Conservation (phyloP, 2,888 invertebrate genomes). For the Schizaphis graminum region DNA sequence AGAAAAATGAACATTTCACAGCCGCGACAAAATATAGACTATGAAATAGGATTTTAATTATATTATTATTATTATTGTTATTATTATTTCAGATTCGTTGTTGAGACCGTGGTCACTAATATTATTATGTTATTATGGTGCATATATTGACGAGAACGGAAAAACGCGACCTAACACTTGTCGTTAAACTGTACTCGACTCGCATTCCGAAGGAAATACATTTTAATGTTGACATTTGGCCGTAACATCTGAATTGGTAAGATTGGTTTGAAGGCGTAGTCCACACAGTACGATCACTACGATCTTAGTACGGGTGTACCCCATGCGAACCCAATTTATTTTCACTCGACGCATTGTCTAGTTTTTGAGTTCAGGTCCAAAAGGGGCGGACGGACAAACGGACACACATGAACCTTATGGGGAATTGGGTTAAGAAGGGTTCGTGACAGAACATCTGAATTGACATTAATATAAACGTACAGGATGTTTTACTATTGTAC, state of each 20-base stretch:
- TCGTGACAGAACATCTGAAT: constrained; percentile 1
- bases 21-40: not conserved
- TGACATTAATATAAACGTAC: constrained; percentile 19
- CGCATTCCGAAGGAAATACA: not conserved
- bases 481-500: not conserved
- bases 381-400: not conserved
- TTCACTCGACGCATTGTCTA: not conserved
- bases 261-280: not conserved
- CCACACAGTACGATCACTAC: not conserved
- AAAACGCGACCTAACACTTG: not conserved
- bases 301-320: not conserved
- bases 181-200: not conserved
- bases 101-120: not conserved
- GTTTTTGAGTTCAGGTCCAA: not conserved
- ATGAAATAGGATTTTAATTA: not conserved
- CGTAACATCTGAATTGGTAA: not conserved
- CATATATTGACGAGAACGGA: not conserved
- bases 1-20: not conserved
- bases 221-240: not conserved
- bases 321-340: not conserved
- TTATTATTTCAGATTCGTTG: not conserved
- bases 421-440: constrained; percentile 13
- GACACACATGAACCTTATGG: not conserved
- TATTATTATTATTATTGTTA: not conserved
- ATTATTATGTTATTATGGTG: not conserved